phyloP scores from a whole-genome alignment of 2,888 invertebrate species.

The Cybosia mesomella region DNA sequence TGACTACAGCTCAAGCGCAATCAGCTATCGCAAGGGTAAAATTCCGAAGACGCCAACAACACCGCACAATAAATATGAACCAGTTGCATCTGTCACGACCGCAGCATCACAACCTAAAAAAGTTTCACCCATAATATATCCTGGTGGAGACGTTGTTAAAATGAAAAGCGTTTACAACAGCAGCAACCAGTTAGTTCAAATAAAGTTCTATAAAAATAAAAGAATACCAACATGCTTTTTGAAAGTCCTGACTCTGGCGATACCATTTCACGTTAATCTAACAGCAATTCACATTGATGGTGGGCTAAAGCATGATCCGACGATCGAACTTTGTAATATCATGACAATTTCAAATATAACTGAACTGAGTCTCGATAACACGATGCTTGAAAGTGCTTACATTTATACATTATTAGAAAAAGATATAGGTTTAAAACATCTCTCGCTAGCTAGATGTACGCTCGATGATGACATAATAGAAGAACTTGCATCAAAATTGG shows the following conservation, averaged over 20 bases:
- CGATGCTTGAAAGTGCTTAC: constrained; percentile 44
- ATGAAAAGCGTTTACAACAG: constrained; percentile 2
- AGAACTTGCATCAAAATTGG: constrained; percentile 54
- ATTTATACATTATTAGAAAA: constrained; percentile 58
- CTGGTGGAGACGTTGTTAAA: neutral
- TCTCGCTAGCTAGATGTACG: constrained; percentile 66
- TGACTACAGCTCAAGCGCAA: constrained; percentile 4
- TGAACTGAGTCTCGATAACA: constrained; percentile 20
- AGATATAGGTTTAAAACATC: constrained; percentile 44
- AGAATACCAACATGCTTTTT: constrained; percentile 7
- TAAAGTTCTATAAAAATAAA: constrained; percentile 14
- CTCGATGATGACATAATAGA: constrained; percentile 61
- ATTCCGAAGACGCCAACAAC: neutral
- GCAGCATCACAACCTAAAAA: neutral
- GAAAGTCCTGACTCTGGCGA: constrained; percentile 2
- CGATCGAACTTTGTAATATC: neutral
- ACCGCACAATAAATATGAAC: neutral
- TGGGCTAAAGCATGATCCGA: neutral
- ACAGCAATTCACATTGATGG: constrained; percentile 10
- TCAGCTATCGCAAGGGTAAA: neutral
- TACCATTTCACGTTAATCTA: constrained; percentile 14
- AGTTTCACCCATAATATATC: neutral
- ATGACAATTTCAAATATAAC: constrained; percentile 19
- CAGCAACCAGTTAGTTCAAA: constrained; percentile 6
- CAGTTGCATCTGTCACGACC: neutral